Percentiles rank a stretch among this genome's conserved stretches.
These are phyloP conservation scores for Salpingus planirostris DNA, from an alignment of 2,888 invertebrate species.

Conservation along the genomic window DNA sequence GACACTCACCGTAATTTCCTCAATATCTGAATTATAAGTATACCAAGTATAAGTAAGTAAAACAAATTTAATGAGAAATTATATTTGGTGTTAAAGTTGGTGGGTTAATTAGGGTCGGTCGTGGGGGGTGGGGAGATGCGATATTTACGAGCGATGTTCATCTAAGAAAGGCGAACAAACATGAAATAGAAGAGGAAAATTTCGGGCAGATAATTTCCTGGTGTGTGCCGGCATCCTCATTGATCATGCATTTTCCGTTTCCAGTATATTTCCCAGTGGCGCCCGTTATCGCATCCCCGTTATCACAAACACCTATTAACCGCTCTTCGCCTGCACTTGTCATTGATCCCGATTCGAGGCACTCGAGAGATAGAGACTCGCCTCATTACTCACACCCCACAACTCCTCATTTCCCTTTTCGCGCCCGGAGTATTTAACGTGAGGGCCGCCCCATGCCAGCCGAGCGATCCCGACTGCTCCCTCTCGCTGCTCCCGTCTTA, in stretches of 20 bases:
- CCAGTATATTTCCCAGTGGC: constrained; percentile 40
- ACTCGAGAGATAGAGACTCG: constrained; percentile 34
- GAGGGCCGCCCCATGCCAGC: no score
- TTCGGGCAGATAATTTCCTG: constrained; percentile 37
- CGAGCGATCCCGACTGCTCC: no score
- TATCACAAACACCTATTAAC: constrained; percentile 40
- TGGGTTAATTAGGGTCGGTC: no score
- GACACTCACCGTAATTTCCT: no score
- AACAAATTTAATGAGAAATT: no score
- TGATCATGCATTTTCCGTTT: constrained; percentile 44
- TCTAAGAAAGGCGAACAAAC: constrained; percentile 23
- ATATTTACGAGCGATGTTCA: constrained; percentile 16
- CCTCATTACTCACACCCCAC: constrained; percentile 43
- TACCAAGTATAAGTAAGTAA: no score
- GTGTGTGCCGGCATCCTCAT: constrained; percentile 37
- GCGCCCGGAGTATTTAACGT: constrained; percentile 31
- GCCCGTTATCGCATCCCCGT: constrained; percentile 39
- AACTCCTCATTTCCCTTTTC: constrained; percentile 34
- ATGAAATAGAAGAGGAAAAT: constrained; percentile 34
- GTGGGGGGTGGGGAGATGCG: constrained; percentile 2
- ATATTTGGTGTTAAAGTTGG: no score
- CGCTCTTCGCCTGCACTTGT: constrained; percentile 41
- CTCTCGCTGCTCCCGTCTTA: no score
- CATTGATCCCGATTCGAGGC: constrained; percentile 41
- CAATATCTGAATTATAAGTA: no score